Evolutionary conservation across 2,888 invertebrate genomes (phyloP).

Genomic region (Petrolisthes cinctipes): DNA sequence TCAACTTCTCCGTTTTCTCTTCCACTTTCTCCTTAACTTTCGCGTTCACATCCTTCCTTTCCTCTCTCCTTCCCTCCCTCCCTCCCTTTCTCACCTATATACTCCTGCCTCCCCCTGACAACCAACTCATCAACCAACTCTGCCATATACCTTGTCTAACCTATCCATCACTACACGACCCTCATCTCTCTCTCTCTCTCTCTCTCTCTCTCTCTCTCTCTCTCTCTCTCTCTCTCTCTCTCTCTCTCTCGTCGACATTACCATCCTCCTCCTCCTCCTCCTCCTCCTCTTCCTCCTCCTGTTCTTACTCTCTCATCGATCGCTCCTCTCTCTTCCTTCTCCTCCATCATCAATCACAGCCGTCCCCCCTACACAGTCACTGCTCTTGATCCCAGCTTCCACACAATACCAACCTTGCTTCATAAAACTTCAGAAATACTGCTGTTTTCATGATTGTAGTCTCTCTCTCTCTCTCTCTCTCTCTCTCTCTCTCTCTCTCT

Average conservation of each 20-base stretch:
- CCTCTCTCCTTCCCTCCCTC: background rate
- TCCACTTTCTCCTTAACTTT: background rate
- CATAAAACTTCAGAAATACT: no score
- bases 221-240: background rate
- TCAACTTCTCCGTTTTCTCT: background rate
- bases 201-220: background rate
- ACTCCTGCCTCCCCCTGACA: background rate
- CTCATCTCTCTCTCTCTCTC: background rate
- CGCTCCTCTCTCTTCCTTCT: background rate
- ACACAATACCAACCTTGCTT: background rate
- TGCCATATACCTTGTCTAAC: background rate
- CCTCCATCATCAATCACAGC: background rate
- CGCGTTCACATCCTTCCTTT: background rate
- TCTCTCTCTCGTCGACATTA: background rate
- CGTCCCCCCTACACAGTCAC: background rate
- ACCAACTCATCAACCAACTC: background rate
- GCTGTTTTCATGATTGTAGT: background rate
- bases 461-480: background rate
- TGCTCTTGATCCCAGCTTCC: background rate
- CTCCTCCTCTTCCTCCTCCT: background rate
- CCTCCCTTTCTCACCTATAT: background rate
- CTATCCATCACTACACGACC: background rate
- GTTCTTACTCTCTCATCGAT: background rate
- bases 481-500: conserved; percentile 20
- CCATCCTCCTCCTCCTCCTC: background rate